These are phyloP conservation scores for Dolichomitus sp. DNA, from an alignment of 2,888 invertebrate species.

Conservation along the genomic window DNA sequence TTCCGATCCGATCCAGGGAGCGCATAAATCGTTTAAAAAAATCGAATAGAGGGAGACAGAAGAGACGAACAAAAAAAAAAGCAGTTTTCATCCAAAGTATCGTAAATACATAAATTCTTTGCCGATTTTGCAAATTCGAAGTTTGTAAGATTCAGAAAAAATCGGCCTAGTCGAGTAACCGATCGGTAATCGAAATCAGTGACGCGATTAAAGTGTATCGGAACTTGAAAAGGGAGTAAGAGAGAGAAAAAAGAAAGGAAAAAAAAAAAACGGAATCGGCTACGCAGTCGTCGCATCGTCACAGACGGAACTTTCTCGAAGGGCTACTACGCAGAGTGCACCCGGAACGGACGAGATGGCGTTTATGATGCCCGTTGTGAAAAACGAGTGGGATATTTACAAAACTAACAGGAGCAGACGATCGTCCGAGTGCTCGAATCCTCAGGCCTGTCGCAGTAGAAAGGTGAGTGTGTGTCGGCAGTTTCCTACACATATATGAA, in stretches of 20 bases:
- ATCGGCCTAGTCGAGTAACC: neutral
- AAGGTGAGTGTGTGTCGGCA: constrained; percentile 86
- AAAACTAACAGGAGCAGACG: constrained; percentile 93
- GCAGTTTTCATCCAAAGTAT: neutral
- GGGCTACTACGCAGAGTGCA: constrained; percentile 58
- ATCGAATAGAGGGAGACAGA: neutral
- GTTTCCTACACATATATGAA: neutral
- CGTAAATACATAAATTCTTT: neutral
- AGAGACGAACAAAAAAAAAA: neutral
- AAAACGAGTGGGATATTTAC: constrained; percentile 97
- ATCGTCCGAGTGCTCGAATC: constrained; percentile 91
- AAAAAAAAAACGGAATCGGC: constrained; percentile 10
- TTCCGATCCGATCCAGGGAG: neutral
- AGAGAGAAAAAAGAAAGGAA: neutral
- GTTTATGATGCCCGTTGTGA: constrained; percentile 98
- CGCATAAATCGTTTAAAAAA: neutral
- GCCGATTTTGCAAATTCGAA: neutral
- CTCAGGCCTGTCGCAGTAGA: constrained; percentile 89
- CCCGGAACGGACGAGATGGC: constrained; percentile 89
- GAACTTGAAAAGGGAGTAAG: neutral
- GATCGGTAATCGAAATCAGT: neutral
- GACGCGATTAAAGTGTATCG: constrained; percentile 3
- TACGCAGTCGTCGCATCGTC: constrained; percentile 7
- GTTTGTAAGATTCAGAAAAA: neutral
- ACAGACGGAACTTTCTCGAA: constrained; percentile 62